phyloP scores from a whole-genome alignment of 2,888 invertebrate genomes.

The Acleris laterana region DNA sequence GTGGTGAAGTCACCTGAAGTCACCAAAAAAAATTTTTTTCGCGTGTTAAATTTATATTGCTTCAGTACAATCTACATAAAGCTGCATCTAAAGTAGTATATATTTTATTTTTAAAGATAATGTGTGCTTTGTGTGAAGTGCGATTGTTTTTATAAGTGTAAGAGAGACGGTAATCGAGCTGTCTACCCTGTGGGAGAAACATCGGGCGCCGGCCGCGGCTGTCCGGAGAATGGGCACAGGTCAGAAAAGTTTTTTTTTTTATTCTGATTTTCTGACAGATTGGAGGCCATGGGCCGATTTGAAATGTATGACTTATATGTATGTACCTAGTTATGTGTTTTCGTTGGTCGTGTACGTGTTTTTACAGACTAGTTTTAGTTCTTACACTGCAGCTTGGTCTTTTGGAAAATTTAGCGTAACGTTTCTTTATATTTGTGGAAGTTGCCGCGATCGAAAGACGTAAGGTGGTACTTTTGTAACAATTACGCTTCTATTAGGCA shows the following conservation, averaged over 20 bases:
- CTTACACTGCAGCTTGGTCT: too few relatives aligned
- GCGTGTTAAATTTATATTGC: not conserved
- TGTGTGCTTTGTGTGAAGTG: constrained; percentile 41
- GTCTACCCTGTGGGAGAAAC: constrained; percentile 86
- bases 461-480: too few relatives aligned
- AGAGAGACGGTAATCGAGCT: constrained; percentile 62
- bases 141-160: constrained; percentile 43
- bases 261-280: too few relatives aligned
- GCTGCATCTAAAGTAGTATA: constrained; percentile 39
- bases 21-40: constrained; percentile 19
- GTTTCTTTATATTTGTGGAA: too few relatives aligned
- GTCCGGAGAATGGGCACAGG: constrained; percentile 91
- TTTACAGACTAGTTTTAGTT: too few relatives aligned
- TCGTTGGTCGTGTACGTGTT: too few relatives aligned
- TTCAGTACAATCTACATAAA: constrained; percentile 4
- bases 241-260: constrained; percentile 56
- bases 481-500: too few relatives aligned
- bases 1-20: constrained; percentile 71
- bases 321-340: fast-evolving
- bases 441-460: too few relatives aligned
- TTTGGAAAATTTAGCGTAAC: too few relatives aligned
- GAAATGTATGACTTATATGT: too few relatives aligned
- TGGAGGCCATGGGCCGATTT: too few relatives aligned
- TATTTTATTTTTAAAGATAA: constrained; percentile 41
- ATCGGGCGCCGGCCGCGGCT: constrained; percentile 83